phyloP scores from a whole-genome alignment of 2,113 vertebrate species.

The Myxocyprinus asiaticus region DNA sequence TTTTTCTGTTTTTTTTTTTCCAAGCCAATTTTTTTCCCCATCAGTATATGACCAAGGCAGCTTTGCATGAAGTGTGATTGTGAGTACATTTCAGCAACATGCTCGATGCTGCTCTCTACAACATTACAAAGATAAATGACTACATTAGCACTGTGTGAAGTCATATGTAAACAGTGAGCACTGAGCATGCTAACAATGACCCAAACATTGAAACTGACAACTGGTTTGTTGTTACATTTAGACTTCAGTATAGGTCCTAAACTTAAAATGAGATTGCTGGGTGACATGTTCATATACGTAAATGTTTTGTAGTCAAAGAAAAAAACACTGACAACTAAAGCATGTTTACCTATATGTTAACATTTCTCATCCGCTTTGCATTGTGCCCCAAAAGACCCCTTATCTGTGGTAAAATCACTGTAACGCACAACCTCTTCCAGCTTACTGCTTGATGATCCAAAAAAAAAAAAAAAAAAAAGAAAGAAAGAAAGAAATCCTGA shows the following conservation, averaged over 20 bases:
- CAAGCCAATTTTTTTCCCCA: neutral
- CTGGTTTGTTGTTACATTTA: neutral
- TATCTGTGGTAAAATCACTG: too few relatives aligned
- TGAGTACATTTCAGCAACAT: neutral
- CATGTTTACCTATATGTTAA: too few relatives aligned
- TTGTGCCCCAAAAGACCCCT: too few relatives aligned
- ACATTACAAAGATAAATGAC: slow-evolving; percentile 33
- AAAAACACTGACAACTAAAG: too few relatives aligned
- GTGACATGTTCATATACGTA: too few relatives aligned
- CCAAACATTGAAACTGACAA: neutral
- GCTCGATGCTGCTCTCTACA: neutral
- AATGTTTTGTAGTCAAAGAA: too few relatives aligned
- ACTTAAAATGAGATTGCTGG: neutral
- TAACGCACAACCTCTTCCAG: too few relatives aligned
- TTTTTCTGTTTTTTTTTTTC: neutral
- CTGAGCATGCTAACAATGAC: neutral
- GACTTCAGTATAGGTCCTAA: too few relatives aligned
- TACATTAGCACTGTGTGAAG: slow-evolving; percentile 21
- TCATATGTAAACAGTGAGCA: slow-evolving; percentile 11
- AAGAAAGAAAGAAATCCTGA: too few relatives aligned
- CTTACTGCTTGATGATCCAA: too few relatives aligned
- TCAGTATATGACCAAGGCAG: neutral
- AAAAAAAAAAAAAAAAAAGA: too few relatives aligned
- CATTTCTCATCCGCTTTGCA: too few relatives aligned
- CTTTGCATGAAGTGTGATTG: neutral